These are phyloP conservation scores for Limnephilus marmoratus DNA, from an alignment of 2,888 invertebrate genomes.

Conservation along the genomic window DNA sequence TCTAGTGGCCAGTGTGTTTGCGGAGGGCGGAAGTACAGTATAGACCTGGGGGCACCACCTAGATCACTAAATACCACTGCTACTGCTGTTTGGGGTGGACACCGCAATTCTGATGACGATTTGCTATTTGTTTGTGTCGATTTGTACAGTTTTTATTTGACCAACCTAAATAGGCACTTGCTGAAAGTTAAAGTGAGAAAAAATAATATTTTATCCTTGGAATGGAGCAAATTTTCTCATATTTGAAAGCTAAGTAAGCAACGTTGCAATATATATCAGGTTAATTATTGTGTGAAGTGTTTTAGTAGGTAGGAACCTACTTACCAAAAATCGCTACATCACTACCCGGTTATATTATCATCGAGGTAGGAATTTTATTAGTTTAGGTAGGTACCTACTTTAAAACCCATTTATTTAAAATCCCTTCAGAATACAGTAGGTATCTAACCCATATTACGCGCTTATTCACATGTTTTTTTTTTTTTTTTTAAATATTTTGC, in stretches of 20 bases:
- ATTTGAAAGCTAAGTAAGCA: not conserved
- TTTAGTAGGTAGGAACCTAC: no score
- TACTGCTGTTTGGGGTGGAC: not conserved
- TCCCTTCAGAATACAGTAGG: not conserved
- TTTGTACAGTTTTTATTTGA: not conserved
- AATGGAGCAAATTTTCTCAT: not conserved
- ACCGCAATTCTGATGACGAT: not conserved
- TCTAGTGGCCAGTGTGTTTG: slow-evolving; percentile 39
- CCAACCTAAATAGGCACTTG: not conserved
- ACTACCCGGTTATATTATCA: no score
- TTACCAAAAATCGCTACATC: no score
- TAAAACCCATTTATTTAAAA: not conserved
- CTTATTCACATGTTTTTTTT: not conserved
- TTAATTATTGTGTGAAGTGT: not conserved
- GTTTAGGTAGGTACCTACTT: not conserved
- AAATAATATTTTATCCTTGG: not conserved
- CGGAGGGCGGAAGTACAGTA: not conserved
- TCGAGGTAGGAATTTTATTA: no score
- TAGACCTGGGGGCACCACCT: not conserved
- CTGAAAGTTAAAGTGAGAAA: no score
- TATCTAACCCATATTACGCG: not conserved
- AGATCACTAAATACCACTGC: not conserved
- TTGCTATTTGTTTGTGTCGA: not conserved
- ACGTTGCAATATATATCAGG: not conserved
- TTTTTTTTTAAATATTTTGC: not conserved